Evolutionary conservation across 2,797 vertebrate species (phyloP).

Genomic region (Pseudochaenichthys georgianus): DNA sequence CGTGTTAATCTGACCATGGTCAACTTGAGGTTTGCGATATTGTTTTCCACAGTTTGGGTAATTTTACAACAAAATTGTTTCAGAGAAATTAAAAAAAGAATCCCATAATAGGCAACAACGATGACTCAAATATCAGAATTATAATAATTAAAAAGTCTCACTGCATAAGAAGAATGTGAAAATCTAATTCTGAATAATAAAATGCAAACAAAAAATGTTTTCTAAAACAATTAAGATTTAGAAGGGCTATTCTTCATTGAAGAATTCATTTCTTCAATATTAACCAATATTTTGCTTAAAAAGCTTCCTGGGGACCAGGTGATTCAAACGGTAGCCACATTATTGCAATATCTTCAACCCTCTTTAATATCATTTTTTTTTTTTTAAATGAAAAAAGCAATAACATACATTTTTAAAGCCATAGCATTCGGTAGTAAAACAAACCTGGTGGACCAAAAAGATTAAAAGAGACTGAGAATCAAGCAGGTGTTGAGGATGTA

Average conservation of each 20-base stretch:
- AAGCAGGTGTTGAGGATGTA: conserved; percentile 60
- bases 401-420: not conserved
- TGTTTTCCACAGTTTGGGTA: not conserved
- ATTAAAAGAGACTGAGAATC: not conserved
- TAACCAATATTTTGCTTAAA: not conserved
- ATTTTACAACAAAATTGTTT: too few species aligned
- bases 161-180: too few species aligned
- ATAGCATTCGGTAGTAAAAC: not conserved
- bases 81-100: too few species aligned
- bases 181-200: too few species aligned
- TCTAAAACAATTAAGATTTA: too few species aligned
- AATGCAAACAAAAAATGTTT: too few species aligned
- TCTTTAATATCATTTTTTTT: too few species aligned
- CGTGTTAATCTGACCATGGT: not conserved
- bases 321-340: not conserved
- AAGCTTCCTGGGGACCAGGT: not conserved
- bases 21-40: not conserved
- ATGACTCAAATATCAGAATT: too few species aligned
- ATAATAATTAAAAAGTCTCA: too few species aligned
- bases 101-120: too few species aligned
- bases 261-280: not conserved
- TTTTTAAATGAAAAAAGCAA: not conserved
- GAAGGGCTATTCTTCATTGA: too few species aligned
- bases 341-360: not conserved
- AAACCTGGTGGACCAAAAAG: not conserved